phyloP scores from a whole-genome alignment of 64 coral and sea anemone genomes.

The Actinia tenebrosa region DNA sequence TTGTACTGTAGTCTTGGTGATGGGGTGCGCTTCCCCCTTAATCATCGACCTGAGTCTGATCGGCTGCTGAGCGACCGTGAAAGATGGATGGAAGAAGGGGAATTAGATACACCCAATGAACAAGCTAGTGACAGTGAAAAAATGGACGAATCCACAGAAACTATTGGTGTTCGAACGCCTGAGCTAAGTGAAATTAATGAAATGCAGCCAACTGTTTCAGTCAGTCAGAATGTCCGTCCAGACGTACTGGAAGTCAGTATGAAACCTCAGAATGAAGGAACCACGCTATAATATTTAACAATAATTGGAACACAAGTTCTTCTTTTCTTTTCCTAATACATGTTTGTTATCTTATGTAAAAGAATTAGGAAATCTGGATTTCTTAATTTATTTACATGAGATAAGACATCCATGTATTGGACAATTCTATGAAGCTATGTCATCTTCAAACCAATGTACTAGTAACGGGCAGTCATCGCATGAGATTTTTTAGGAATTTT shows the following conservation, averaged over 20 bases:
- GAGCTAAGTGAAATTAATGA: conserved; percentile 8
- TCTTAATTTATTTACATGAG: too few relatives aligned
- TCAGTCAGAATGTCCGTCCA: conserved; percentile 9
- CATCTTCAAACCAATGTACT: too few relatives aligned
- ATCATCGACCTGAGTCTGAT: conserved; percentile 70
- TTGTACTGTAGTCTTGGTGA: conserved; percentile 51
- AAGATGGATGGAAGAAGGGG: conserved; percentile 86
- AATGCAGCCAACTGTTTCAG: conserved; percentile 7
- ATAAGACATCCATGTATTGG: too few relatives aligned
- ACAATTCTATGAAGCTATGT: too few relatives aligned
- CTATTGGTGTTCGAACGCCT: background rate
- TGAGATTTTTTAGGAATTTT: too few relatives aligned
- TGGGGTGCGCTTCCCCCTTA: conserved; percentile 56
- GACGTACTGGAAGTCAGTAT: background rate
- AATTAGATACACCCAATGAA: background rate
- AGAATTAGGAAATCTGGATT: too few relatives aligned
- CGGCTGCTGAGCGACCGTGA: conserved; percentile 52
- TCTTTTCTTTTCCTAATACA: too few relatives aligned
- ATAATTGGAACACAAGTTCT: too few relatives aligned
- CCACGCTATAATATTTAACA: background rate
- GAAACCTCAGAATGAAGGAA: background rate
- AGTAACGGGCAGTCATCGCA: too few relatives aligned
- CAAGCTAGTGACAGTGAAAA: background rate
- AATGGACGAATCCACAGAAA: background rate
- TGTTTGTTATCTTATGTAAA: too few relatives aligned